Conservation (phyloP, 2,888 invertebrate genomes). For the Oxyteleia sp. region DNA sequence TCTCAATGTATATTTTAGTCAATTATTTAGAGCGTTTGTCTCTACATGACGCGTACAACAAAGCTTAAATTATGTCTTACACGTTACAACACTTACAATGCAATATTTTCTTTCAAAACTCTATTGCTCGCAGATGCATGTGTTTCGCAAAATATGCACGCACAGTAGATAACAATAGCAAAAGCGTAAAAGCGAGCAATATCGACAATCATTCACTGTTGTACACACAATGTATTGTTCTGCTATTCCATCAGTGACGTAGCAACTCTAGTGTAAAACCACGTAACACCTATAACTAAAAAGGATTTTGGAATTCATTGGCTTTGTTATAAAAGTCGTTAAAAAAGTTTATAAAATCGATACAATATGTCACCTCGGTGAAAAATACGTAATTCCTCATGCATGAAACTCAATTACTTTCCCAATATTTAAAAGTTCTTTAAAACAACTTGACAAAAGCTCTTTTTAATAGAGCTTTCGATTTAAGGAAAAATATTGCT, state of each 20-base stretch:
- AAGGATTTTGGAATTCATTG: conserved; percentile 42
- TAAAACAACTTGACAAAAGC: not conserved
- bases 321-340: conserved; percentile 48
- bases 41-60: no score
- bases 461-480: conserved; percentile 16
- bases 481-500: conserved; percentile 8
- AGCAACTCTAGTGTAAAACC: conserved; percentile 43
- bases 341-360: conserved; percentile 48
- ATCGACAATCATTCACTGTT: no score
- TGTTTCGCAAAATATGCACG: no score
- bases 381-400: conserved; percentile 11
- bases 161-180: no score
- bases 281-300: conserved; percentile 45
- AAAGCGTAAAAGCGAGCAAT: no score
- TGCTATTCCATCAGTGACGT: conserved; percentile 49
- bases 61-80: no score
- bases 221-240: conserved; percentile 57
- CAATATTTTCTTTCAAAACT: no score
- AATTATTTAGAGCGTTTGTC: no score
- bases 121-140: no score
- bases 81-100: no score
- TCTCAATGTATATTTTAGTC: no score
- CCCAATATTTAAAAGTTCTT: conserved; percentile 28
- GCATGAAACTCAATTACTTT: conserved; percentile 28
- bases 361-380: conserved; percentile 28